phyloP scores from a whole-genome alignment of 2,797 vertebrate species.

The Enteromius viviparus region DNA sequence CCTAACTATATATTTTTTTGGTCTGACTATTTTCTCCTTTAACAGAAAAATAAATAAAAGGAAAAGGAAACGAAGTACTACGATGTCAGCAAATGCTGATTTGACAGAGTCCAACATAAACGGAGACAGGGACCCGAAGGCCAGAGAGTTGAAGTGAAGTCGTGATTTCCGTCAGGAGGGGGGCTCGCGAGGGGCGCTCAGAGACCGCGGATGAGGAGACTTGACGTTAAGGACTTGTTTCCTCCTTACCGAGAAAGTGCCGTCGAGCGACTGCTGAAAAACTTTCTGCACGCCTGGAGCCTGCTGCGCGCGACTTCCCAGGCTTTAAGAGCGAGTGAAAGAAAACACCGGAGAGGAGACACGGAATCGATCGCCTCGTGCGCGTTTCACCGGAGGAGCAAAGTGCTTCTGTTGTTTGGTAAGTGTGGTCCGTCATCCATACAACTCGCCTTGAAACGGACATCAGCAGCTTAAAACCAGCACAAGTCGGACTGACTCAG shows the following conservation, averaged over 20 bases:
- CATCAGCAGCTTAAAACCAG: slow-evolving; percentile 8
- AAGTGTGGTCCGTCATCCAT: slow-evolving; percentile 53
- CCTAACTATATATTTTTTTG: background rate
- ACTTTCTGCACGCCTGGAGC: slow-evolving; percentile 26
- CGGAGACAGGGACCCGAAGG: slow-evolving; percentile 7
- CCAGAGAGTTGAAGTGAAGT: slow-evolving; percentile 3
- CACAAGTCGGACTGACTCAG: slow-evolving; percentile 17
- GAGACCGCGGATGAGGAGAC: slow-evolving; percentile 43
- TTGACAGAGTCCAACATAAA: background rate
- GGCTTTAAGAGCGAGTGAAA: background rate
- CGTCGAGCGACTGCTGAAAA: slow-evolving; percentile 40
- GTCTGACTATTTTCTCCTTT: background rate
- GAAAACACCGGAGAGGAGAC: background rate
- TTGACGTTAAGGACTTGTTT: background rate
- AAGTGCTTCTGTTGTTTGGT: slow-evolving; percentile 55
- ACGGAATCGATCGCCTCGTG: slow-evolving; percentile 23
- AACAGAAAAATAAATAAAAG: background rate
- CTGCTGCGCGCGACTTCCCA: background rate
- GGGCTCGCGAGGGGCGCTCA: slow-evolving; percentile 37
- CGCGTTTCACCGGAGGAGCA: slow-evolving; percentile 41
- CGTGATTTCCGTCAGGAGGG: slow-evolving; percentile 24
- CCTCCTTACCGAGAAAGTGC: slow-evolving; percentile 28
- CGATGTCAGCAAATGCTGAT: background rate
- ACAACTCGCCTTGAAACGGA: slow-evolving; percentile 17
- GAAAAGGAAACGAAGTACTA: background rate